These are phyloP conservation scores for Axinella damicornis DNA, from an alignment of 37 sponge, comb jelly and placozoan species.

Conservation along the genomic window DNA sequence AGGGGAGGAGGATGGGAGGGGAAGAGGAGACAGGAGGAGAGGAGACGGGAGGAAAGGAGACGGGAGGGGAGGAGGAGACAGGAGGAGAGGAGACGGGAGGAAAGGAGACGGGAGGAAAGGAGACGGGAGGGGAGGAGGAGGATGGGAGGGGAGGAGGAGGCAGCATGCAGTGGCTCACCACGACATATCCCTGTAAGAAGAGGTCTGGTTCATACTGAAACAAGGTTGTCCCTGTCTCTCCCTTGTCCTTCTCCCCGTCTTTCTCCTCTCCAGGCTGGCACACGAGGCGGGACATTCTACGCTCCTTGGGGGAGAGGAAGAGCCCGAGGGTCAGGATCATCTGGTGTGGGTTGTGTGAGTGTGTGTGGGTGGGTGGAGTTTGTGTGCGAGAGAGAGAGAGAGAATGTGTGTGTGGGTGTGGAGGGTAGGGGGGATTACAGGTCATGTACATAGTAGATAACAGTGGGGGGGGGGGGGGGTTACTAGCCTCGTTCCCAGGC, in stretches of 20 bases:
- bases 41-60: too few relatives aligned
- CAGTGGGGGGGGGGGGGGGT: too few relatives aligned
- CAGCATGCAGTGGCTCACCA: background rate
- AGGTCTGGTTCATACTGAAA: slow-evolving; percentile 65
- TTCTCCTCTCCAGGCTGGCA: background rate
- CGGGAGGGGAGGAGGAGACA: too few relatives aligned
- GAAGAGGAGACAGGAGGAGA: background rate
- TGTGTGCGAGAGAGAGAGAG: background rate
- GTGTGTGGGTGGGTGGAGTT: background rate
- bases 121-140: too few relatives aligned
- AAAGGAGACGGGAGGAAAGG: too few relatives aligned
- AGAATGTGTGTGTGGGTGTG: background rate
- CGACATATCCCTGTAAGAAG: slow-evolving; percentile 69
- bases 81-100: too few relatives aligned
- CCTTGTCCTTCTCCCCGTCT: too few relatives aligned
- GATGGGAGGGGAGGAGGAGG: background rate
- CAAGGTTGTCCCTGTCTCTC: background rate
- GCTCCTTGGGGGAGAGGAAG: slow-evolving; percentile 72
- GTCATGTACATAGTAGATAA: too few relatives aligned
- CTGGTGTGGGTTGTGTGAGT: too few relatives aligned
- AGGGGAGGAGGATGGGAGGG: background rate
- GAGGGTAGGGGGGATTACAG: background rate
- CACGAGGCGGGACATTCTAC: slow-evolving; percentile 59
- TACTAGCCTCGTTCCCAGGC: too few relatives aligned
- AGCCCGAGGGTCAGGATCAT: slow-evolving; percentile 82